Percentiles rank a stretch among this genome's conserved stretches.
phyloP scores from a whole-genome alignment of 2,888 invertebrate genomes.

The Crepidodera aurea region DNA sequence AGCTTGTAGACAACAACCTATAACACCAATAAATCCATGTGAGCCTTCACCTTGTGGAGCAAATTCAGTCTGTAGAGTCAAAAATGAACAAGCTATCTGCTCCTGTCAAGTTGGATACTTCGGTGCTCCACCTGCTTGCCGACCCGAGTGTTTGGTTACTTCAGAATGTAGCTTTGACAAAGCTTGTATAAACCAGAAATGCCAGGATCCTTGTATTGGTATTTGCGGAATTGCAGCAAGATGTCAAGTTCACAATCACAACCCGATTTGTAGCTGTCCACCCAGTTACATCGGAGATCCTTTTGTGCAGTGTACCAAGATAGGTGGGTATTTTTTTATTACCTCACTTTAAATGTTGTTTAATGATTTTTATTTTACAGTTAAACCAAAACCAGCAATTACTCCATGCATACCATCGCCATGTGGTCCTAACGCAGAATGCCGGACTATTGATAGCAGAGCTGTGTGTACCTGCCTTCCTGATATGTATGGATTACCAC shows the following conservation, averaged over 20 bases:
- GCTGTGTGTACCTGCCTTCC: conserved; percentile 78
- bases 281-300: conserved; percentile 83
- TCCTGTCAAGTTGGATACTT: conserved; percentile 79
- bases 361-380: too few relatives aligned
- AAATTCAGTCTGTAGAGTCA: conserved; percentile 78
- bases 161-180: conserved; percentile 82
- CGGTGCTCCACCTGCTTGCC: conserved; percentile 81
- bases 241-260: conserved; percentile 86
- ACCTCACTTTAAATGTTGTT: too few relatives aligned
- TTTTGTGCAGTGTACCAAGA: conserved; percentile 67
- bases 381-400: conserved; percentile 55
- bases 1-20: conserved; percentile 66
- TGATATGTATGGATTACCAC: conserved; percentile 81
- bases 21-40: conserved; percentile 68
- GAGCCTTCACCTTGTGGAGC: conserved; percentile 86
- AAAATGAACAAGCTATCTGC: conserved; percentile 82
- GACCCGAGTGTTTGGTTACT: conserved; percentile 85
- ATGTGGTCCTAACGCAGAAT: conserved; percentile 75
- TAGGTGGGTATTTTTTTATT: conserved; percentile 55
- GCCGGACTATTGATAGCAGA: conserved; percentile 69
- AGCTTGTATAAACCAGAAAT: conserved; percentile 83
- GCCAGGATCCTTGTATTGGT: conserved; percentile 82
- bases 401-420: conserved; percentile 79
- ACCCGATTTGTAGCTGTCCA: conserved; percentile 86
- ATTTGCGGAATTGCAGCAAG: conserved; percentile 83